Evolutionary conservation across 2,113 vertebrate genomes (phyloP).

Genomic region (Hemibagrus wyckioides): DNA sequence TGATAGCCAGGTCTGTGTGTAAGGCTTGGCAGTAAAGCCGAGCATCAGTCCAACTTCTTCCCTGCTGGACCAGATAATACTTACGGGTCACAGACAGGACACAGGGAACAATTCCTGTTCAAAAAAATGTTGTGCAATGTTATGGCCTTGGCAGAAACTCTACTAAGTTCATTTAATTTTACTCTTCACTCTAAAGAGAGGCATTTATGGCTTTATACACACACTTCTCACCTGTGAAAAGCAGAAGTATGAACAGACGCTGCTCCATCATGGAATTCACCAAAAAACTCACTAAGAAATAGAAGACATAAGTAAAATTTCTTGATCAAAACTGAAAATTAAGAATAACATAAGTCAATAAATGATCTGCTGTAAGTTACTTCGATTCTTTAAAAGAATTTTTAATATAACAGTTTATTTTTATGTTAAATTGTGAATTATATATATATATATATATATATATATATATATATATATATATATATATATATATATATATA

Average conservation of each 20-base stretch:
- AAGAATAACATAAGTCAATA: too few relatives aligned
- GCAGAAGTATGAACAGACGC: neutral
- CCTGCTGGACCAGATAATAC: conserved; percentile 24
- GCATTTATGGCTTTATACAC: too few relatives aligned
- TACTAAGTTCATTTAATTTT: neutral
- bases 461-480: too few relatives aligned
- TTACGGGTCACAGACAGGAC: neutral
- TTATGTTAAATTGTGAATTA: too few relatives aligned
- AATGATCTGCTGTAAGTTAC: too few relatives aligned
- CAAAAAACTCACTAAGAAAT: neutral
- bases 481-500: too few relatives aligned
- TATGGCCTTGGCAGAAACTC: neutral
- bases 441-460: too few relatives aligned
- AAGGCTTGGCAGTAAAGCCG: conserved; percentile 3
- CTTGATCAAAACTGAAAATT: too few relatives aligned
- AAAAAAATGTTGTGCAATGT: neutral
- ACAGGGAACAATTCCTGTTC: neutral
- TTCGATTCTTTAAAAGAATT: too few relatives aligned
- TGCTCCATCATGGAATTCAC: neutral
- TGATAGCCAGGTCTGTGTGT: conserved; percentile 1
- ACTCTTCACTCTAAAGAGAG: too few relatives aligned
- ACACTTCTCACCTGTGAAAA: neutral
- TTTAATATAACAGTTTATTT: too few relatives aligned
- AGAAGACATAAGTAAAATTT: too few relatives aligned
- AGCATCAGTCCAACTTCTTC: conserved; percentile 24